Conservation (phyloP, 2,888 invertebrate species). For the Xestoiulus laeticollis region DNA sequence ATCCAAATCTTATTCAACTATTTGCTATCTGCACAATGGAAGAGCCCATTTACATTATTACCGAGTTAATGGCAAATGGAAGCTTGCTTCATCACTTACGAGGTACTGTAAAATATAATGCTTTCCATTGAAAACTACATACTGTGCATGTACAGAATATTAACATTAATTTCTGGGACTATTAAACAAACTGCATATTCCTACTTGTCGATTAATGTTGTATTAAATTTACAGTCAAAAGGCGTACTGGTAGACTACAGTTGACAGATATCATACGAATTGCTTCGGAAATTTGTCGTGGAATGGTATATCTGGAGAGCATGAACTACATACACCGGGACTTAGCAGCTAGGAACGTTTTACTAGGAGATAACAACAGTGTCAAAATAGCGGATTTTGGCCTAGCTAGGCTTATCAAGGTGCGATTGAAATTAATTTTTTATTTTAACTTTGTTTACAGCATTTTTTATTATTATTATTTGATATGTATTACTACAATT, state of each 20-base stretch:
- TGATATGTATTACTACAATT: too few species aligned
- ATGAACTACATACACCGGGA: conserved; percentile 72
- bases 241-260: conserved; percentile 69
- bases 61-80: conserved; percentile 99
- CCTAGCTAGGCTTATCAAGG: conserved; percentile 87
- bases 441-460: neutral
- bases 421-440: conserved; percentile 60
- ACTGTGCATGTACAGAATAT: conserved; percentile 75
- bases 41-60: conserved; percentile 99
- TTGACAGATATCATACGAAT: conserved; percentile 96
- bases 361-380: conserved; percentile 92
- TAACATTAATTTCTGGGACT: conserved; percentile 74
- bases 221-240: neutral
- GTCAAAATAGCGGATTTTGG: conserved; percentile 99
- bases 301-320: conserved; percentile 99
- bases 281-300: conserved; percentile 98
- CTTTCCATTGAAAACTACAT: neutral
- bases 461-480: neutral
- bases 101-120: conserved; percentile 57
- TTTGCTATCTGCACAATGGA: conserved; percentile 99
- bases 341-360: conserved; percentile 95
- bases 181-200: too few species aligned
- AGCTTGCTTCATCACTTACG: conserved; percentile 91
- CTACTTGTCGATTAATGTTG: neutral
- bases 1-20: conserved; percentile 94